Percentiles rank a stretch among this genome's conserved stretches.
Conservation (phyloP, 2,888 invertebrate species). For the Pterostichus niger region DNA sequence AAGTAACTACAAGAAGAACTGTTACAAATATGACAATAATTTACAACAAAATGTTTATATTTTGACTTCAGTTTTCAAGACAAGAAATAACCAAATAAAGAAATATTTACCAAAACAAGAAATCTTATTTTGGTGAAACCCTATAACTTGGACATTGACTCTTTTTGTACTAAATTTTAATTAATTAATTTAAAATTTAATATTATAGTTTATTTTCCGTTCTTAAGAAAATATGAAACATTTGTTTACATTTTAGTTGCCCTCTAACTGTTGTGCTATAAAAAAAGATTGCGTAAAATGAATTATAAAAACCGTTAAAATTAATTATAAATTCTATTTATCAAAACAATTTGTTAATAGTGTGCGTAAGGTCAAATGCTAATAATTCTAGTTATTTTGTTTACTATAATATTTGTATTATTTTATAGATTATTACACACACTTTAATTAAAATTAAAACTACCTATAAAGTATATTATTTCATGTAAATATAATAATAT, state of each 20-base stretch:
- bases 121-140: too few species aligned
- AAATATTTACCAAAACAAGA: too few species aligned
- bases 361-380: slow-evolving; percentile 15
- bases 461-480: neutral
- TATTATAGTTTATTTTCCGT: neutral
- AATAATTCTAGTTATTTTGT: slow-evolving; percentile 8
- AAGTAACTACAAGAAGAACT: too few species aligned
- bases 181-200: too few species aligned
- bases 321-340: slow-evolving; percentile 32
- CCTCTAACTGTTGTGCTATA: slow-evolving; percentile 6
- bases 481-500: neutral
- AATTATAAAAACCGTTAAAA: slow-evolving; percentile 19
- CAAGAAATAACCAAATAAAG: too few species aligned
- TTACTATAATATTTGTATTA: slow-evolving; percentile 10
- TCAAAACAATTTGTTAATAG: neutral
- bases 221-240: neutral
- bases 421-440: neutral
- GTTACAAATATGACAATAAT: too few species aligned
- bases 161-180: too few species aligned
- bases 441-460: slow-evolving; percentile 1
- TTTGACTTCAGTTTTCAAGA: too few species aligned
- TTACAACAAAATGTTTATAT: too few species aligned
- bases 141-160: too few species aligned
- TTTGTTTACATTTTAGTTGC: neutral
- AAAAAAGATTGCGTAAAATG: slow-evolving; percentile 20